Base-by-base conservation (phyloP, 2,113 vertebrate species). In the Albula glossodonta region DNA sequence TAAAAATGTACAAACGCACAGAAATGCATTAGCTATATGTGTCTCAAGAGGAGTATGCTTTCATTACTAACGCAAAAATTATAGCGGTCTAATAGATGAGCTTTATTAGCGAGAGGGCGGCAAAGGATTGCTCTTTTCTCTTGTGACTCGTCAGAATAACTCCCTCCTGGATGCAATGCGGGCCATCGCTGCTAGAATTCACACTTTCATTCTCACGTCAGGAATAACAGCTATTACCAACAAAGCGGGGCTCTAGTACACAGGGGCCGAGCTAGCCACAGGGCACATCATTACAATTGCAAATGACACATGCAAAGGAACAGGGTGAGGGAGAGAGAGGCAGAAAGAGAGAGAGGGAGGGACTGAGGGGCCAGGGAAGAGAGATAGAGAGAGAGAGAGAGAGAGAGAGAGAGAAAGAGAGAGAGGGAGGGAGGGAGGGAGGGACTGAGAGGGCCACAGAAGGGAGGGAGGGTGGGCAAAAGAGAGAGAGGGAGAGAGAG, bases 231-330 rank as follows among this genome's bases (percentile, higher is more conserved):
- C 93, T 93, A 94, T 93, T 93, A 93, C 93, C 93, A 91, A 93
- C 92, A 90, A 92, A 94, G 93, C 92, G 92, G 91, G 31, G 93
- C 91, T 92, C 87, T n/a, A 93, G 92, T 92, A 92, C 90, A 92
- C 90, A 93, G 92, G 93, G 91, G 91, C 92, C 90, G 88, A 91
- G 90, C 92, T 94, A 91, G 92, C 94, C 93, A 93, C 92, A 93
- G 93, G 93, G 93, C 92, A 95, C 91, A 92, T 95, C 95, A 95
- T 90, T 87, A 86, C 93, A 94, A 95, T 95, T 91, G 92, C 93
- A 95, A 94, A 94, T 94, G 95, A 94, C 95, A 95, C 93, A 94
- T 94, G 94, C 92, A 95, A 94, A 22, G 57, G 41, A 74, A 51
- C 15, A 77, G 88, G 90, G 85, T 84, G 31, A 4, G 25, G 41